Evolutionary conservation across 2,888 invertebrate genomes (phyloP), one percentile per base, ranked within the genome.

Genomic region (Syritta pipiens): DNA sequence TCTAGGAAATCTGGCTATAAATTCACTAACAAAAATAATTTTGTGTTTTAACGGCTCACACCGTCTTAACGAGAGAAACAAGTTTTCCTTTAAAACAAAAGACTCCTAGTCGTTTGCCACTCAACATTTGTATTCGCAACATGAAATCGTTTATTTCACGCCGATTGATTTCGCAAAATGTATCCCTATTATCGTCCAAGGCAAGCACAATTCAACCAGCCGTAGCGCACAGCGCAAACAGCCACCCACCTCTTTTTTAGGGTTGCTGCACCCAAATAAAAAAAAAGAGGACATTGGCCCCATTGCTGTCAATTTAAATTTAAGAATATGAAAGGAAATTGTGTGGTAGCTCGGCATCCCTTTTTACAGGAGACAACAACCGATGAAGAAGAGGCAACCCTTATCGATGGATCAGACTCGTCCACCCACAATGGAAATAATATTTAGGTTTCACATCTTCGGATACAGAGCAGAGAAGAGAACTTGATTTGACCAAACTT

Each of bases 141-240:
- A 79, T 79, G 79, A 74, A 79, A 74, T 79, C 79, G 79, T 67
- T 79, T 79, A 79, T 79, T 79, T 79, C 79, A 79, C 79, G 79
- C 79, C 79, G 79, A 79, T 79, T 74, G 74, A 79, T 68, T 79
- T 62, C 62, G 48, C 67, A 67, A 68, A 79, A 79, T 72, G 77
- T 77, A 72, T 77, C 77, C 53, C 62, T 22, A 62, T 76, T 69
- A 71, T 76, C 44, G 69, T 69, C 63, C 62, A 51, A 69, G 44
- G 76, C 76, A 63, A 76, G 72, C 60, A 65, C 63, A 59, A 77
- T 35, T 30, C 65, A 77, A 65, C 71, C 59, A 53, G 65, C 49
- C 69, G 35, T 69, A 57, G 26, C 62, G 30, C 48, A 44, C 40
- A 40, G n/a, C 42, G 44, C 53, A 77, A 71, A 65, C 53, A 65